Conservation (phyloP, 53 echinoderm and acorn worm genomes). For the Hippasteria phrygiana region DNA sequence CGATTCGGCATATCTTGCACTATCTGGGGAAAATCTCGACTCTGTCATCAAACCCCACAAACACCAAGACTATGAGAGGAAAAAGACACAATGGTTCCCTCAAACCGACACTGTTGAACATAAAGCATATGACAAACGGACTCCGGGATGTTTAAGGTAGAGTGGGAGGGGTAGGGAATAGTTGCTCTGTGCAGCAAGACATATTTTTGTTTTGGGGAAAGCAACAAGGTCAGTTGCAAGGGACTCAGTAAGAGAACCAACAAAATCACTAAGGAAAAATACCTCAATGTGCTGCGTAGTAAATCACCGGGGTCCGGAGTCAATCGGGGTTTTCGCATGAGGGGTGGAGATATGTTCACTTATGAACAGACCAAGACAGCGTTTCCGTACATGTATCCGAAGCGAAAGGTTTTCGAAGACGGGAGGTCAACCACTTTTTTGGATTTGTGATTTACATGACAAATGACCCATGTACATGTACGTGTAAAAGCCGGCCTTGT, state of each 20-base stretch:
- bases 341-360: not conserved
- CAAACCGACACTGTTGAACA: slow-evolving; percentile 62
- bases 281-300: not conserved
- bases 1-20: slow-evolving; percentile 74
- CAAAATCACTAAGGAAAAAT: slow-evolving; percentile 28
- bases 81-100: slow-evolving; percentile 67
- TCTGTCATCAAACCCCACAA: slow-evolving; percentile 61
- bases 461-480: not conserved
- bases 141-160: slow-evolving; percentile 69
- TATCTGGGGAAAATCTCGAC: slow-evolving; percentile 51
- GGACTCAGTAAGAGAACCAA: slow-evolving; percentile 50
- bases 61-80: slow-evolving; percentile 16
- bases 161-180: slow-evolving; percentile 67
- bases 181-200: slow-evolving; percentile 62
- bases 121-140: slow-evolving; percentile 37
- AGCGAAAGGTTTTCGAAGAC: slow-evolving; percentile 10
- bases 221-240: slow-evolving; percentile 44
- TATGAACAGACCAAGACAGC: slow-evolving; percentile 7
- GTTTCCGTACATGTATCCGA: slow-evolving; percentile 3
- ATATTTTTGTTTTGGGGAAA: slow-evolving; percentile 57
- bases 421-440: slow-evolving; percentile 20
- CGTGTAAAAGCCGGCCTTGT: not conserved
- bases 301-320: not conserved
- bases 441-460: not conserved
- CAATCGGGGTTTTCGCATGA: slow-evolving; percentile 29